Evolutionary conservation across 30 jellyfish, hydroid and myxozoan species (phyloP).

Genomic region (Chrysaora quinquecirrha): DNA sequence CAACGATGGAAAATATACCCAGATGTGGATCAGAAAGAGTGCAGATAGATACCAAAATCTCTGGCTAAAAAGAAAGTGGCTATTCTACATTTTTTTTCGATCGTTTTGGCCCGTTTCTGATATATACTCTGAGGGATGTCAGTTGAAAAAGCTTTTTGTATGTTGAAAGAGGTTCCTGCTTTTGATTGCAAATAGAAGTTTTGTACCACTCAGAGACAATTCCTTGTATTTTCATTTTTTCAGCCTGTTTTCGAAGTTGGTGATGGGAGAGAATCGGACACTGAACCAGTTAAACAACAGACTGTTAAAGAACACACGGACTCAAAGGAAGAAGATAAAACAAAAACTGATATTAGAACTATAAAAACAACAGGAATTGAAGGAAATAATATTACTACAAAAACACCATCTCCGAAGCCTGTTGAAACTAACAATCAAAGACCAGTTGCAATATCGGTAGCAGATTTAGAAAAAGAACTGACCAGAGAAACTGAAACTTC

Average conservation of each 20-base stretch:
- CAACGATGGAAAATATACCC: too few relatives aligned
- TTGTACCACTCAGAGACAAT: too few relatives aligned
- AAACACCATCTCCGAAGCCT: neutral
- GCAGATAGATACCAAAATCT: too few relatives aligned
- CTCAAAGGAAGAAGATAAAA: neutral
- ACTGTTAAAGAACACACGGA: neutral
- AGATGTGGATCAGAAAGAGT: too few relatives aligned
- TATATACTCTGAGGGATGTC: too few relatives aligned
- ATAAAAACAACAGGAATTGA: neutral
- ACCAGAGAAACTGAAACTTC: conserved; percentile 18
- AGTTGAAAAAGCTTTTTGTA: too few relatives aligned
- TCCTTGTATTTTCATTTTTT: too few relatives aligned
- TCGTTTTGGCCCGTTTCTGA: too few relatives aligned
- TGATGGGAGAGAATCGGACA: neutral
- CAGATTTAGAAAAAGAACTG: conserved; percentile 39
- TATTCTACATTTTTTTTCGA: too few relatives aligned
- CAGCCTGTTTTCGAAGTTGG: conserved; percentile 1
- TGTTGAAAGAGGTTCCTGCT: too few relatives aligned
- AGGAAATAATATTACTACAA: neutral
- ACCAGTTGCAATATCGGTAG: conserved; percentile 11
- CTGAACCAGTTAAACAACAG: neutral
- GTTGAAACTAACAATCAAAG: neutral
- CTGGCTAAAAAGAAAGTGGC: too few relatives aligned
- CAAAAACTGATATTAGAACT: neutral
- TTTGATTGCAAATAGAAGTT: too few relatives aligned